Conservation (phyloP, 2,888 invertebrate genomes). For the Tipula confusa region DNA sequence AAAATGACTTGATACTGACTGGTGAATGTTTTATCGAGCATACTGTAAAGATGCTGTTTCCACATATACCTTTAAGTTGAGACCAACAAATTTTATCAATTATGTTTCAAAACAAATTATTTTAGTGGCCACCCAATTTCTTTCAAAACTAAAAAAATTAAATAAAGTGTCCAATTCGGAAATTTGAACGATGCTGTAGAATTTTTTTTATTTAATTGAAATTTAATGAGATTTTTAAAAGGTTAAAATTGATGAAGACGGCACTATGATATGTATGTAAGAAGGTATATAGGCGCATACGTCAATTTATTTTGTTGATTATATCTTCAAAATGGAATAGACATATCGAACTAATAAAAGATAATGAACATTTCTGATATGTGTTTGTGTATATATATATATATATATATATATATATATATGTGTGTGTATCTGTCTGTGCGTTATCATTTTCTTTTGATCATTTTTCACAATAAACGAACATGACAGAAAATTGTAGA, state of each 20-base stretch:
- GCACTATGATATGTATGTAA: neutral
- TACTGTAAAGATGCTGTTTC: too few species aligned
- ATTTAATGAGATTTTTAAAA: neutral
- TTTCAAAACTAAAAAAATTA: neutral
- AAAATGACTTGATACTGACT: too few species aligned
- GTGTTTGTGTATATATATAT: neutral
- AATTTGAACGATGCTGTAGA: neutral
- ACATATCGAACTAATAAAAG: neutral
- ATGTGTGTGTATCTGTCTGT: neutral
- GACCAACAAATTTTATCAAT: neutral
- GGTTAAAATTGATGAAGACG: neutral
- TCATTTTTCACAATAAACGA: neutral
- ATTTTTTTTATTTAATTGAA: neutral
- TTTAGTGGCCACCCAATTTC: neutral
- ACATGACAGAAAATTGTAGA: neutral
- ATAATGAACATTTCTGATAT: neutral
- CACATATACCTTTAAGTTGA: too few species aligned
- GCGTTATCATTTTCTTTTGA: neutral
- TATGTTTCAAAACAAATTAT: neutral
- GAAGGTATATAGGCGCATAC: neutral
- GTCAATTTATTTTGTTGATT: neutral
- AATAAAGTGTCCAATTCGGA: too few species aligned
- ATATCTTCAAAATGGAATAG: neutral
- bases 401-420: neutral
- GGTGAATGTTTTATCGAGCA: too few species aligned